phyloP scores from a whole-genome alignment of 2,888 invertebrate species.

The Alentia gelatinosa region DNA sequence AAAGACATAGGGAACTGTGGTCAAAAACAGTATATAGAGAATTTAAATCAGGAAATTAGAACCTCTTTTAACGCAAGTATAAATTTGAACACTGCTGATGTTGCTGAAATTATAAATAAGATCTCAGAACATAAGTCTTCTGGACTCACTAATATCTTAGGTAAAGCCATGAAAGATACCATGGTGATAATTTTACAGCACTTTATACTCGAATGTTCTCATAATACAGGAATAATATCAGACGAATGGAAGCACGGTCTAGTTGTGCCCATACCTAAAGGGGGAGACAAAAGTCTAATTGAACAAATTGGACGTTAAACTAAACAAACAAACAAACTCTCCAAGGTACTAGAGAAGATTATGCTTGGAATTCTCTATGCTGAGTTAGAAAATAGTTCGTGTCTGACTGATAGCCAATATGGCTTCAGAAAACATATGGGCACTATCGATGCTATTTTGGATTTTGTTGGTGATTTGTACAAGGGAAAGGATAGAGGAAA shows the following conservation, averaged over 20 bases:
- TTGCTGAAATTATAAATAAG: too few species aligned
- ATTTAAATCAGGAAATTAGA: too few species aligned
- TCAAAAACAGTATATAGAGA: too few species aligned
- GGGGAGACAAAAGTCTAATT: background rate
- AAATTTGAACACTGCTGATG: too few species aligned
- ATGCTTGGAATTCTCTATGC: background rate
- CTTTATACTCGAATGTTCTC: too few species aligned
- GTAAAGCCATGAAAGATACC: too few species aligned
- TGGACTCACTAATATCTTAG: too few species aligned
- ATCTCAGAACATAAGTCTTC: too few species aligned
- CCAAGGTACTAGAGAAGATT: background rate
- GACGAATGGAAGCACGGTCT: background rate
- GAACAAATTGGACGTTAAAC: background rate
- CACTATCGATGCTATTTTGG: background rate
- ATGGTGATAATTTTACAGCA: too few species aligned
- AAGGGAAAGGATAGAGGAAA: background rate
- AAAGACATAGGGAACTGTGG: too few species aligned
- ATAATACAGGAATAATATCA: background rate
- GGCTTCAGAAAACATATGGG: background rate
- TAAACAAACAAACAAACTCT: background rate
- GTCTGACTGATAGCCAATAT: background rate
- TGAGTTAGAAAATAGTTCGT: background rate
- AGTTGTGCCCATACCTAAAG: background rate
- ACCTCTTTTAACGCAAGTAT: too few species aligned
- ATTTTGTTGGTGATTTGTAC: background rate